Base-by-base conservation (phyloP, 2,113 vertebrate species). In the Nettapus auritus region DNA sequence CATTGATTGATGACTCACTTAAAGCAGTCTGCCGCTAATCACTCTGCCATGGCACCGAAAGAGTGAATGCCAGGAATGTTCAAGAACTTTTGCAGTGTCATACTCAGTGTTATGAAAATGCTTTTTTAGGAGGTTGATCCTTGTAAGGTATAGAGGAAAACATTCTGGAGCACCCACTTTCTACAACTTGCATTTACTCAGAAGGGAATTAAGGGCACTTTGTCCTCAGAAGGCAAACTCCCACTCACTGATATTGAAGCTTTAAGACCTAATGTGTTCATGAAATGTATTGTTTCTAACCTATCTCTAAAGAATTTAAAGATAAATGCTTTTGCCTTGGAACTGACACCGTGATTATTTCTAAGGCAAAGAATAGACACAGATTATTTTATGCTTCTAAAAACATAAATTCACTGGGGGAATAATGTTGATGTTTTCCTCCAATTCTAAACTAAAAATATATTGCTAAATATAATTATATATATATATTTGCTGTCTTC, bases 1-100 rank as follows among this genome's bases (percentile, higher is more conserved):
- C 55, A 53, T 15, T 96, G 91, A 97, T 64, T 89, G 86, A 97
- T 86, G 81, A 55, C 71, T 92, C 40, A 90, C 88, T 94, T 82
- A 94, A 95, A 94, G 59, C 48, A 44, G 26, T 59, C 55, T 34
- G 78, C 57, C 89, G 55, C 80, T 95, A 57, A 94, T 76, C 78
- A 89, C 20, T 40, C 28, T 70, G 66, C 82, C 52, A 62, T 64
- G 82, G 66, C 52, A 92, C 52, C 6, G 3, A 57, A 71, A 77
- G 55, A 94, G 44, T 62, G 52, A 96, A 95, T 83, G 69, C 56
- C 57, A 93, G 91, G 70, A 94, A 94, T 70, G 86, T 26, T 23
- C 33, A 29, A 82, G 82, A 89, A 90, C 88, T 90, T 89, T 89
- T 66, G 25, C 26, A 68, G 34, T 18, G 70, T 12, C 4, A 4